A percentile compares a stretch with the other conserved stretches of the same genome.
Evolutionary conservation across 2,888 invertebrate species (phyloP).

Genomic region (Volucella inanis): DNA sequence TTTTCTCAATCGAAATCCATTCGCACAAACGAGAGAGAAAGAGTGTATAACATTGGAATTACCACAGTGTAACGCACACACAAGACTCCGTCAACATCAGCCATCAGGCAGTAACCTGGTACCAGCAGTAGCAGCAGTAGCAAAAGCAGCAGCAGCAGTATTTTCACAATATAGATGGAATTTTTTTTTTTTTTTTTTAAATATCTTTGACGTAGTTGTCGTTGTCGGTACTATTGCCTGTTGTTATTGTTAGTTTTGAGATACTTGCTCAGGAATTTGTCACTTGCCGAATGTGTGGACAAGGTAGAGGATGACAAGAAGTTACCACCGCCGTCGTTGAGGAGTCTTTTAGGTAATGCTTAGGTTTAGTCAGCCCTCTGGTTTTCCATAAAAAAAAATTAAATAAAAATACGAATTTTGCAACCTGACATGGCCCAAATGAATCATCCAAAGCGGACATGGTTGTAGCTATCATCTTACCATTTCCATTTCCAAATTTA

Average conservation of each 20-base stretch:
- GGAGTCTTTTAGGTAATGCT: conserved; percentile 61
- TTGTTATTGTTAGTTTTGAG: conserved; percentile 34
- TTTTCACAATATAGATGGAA: conserved; percentile 34
- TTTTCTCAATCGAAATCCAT: conserved; percentile 74
- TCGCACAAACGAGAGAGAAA: conserved; percentile 73
- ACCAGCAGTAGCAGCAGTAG: conserved; percentile 19
- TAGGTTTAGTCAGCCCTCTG: conserved; percentile 46
- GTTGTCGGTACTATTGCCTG: not conserved
- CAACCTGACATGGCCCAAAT: conserved; percentile 53
- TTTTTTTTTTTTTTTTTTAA: conserved; percentile 64
- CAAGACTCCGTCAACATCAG: conserved; percentile 41
- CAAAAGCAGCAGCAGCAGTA: conserved; percentile 32
- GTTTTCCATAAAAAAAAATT: conserved; percentile 20
- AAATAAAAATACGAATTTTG: conserved; percentile 47
- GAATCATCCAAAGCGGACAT: conserved; percentile 65
- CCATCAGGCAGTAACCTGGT: conserved; percentile 23
- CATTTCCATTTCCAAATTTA: conserved; percentile 12
- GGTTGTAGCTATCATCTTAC: conserved; percentile 6
- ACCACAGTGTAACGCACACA: conserved; percentile 71
- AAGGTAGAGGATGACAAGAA: conserved; percentile 69
- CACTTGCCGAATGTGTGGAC: conserved; percentile 59
- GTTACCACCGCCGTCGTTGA: not conserved
- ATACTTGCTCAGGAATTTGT: conserved; percentile 60
- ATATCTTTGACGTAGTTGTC: conserved; percentile 31
- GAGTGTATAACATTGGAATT: conserved; percentile 66